These are phyloP conservation scores for Dendrolimus kikuchii DNA, from an alignment of 1,140 invertebrate genomes.

Conservation along the genomic window DNA sequence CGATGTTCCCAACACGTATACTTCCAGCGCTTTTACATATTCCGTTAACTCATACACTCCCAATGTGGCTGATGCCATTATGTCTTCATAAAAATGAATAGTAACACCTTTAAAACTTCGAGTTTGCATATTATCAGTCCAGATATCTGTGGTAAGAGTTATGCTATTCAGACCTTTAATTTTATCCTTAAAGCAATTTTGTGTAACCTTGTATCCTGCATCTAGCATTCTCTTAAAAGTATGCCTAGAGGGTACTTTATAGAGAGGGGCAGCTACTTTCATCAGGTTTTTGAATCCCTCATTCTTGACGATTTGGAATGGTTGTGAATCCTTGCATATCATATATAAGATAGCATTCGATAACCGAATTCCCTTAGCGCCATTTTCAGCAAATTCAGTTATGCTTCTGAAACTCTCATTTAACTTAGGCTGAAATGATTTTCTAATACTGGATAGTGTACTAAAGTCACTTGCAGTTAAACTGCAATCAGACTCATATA, in stretches of 20 bases:
- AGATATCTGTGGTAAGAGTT: conserved; percentile 20
- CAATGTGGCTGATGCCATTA: too few species aligned
- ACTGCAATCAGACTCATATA: too few species aligned
- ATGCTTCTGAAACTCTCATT: conserved; percentile 13
- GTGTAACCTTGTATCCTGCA: conserved; percentile 15
- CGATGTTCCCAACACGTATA: too few species aligned
- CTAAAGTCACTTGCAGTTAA: too few species aligned
- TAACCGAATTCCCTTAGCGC: conserved; percentile 21
- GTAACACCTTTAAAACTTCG: conserved; percentile 25
- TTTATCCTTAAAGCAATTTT: conserved; percentile 9
- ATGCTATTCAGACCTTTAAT: conserved; percentile 15
- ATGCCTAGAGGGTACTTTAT: conserved; percentile 28
- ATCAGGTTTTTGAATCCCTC: conserved; percentile 32
- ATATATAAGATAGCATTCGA: conserved; percentile 33
- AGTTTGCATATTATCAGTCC: conserved; percentile 21
- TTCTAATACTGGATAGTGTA: too few species aligned
- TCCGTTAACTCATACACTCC: too few species aligned
- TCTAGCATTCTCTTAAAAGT: conserved; percentile 21
- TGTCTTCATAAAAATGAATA: conserved; percentile 16
- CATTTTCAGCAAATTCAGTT: conserved; percentile 21
- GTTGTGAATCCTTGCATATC: conserved; percentile 36
- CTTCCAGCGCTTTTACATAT: too few species aligned
- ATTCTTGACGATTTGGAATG: conserved; percentile 35
- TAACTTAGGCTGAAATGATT: conserved; percentile 11
- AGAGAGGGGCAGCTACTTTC: conserved; percentile 26